Evolutionary conservation across 2,888 invertebrate species (phyloP).

Genomic region (Drosophila hamatofila): DNA sequence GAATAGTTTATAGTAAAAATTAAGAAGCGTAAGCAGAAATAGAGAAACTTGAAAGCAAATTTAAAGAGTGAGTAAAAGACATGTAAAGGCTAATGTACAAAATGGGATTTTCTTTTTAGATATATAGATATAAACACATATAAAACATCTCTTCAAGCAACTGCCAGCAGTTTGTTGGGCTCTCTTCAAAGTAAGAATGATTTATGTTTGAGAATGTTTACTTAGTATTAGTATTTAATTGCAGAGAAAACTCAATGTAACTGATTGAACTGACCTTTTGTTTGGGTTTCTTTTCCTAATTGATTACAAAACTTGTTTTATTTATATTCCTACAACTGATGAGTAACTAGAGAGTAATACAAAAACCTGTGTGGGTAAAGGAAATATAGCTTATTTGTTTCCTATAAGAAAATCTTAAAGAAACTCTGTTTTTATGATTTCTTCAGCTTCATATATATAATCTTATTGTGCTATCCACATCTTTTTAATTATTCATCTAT

Average conservation of each 20-base stretch:
- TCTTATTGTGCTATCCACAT: background rate
- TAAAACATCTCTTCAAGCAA: background rate
- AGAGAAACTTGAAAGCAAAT: slow-evolving; percentile 4
- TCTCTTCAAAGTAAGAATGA: background rate
- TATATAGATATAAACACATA: background rate
- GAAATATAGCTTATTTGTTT: background rate
- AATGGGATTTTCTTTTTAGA: background rate
- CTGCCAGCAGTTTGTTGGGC: slow-evolving; percentile 8
- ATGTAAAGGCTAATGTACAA: slow-evolving; percentile 4
- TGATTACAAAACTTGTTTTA: background rate
- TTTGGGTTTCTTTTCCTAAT: background rate
- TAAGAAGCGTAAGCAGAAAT: slow-evolving; percentile 42
- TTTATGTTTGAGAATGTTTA: background rate
- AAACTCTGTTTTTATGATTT: background rate
- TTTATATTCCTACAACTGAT: too few relatives aligned
- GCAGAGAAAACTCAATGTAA: slow-evolving; percentile 1
- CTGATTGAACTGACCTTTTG: background rate
- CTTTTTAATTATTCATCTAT: background rate
- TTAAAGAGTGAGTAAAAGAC: slow-evolving; percentile 1
- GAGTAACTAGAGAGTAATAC: background rate
- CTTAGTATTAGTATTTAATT: slow-evolving; percentile 1
- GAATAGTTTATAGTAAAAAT: background rate
- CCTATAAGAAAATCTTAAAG: background rate
- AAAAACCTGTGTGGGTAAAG: background rate
- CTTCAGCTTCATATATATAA: too few relatives aligned